These are phyloP conservation scores for Tribolium freemani DNA, from an alignment of 2,888 invertebrate species.

Conservation along the genomic window DNA sequence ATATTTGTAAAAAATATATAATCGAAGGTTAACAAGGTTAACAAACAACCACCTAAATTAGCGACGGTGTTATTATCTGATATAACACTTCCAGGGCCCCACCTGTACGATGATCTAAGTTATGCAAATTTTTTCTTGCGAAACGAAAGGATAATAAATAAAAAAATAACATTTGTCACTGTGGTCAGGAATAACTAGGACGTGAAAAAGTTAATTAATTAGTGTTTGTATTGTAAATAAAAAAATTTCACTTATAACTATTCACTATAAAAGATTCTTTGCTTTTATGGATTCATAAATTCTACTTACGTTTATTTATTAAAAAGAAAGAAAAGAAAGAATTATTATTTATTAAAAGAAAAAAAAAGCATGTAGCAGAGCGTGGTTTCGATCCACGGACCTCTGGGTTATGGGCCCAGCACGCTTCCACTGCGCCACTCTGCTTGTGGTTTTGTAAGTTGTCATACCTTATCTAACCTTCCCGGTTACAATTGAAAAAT, in stretches of 20 bases:
- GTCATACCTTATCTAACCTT: no score
- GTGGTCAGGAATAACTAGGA: background rate
- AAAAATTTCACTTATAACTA: no score
- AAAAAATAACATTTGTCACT: background rate
- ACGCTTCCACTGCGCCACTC: conserved; percentile 86
- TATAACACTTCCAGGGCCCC: conserved; percentile 1
- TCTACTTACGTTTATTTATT: no score
- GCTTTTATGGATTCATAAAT: no score
- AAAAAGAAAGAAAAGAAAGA: no score
- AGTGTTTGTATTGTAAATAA: background rate
- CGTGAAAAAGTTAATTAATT: background rate
- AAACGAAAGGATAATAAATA: background rate
- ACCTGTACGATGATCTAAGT: conserved; percentile 6
- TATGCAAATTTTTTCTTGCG: conserved; percentile 4
- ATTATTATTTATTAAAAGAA: no score
- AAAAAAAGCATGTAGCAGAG: conserved; percentile 74
- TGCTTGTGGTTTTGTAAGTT: conserved; percentile 66
- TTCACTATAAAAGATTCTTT: no score
- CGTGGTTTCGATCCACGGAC: conserved; percentile 93
- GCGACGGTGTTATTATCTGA: background rate
- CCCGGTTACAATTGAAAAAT: no score
- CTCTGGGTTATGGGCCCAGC: conserved; percentile 91
- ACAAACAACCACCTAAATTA: background rate
- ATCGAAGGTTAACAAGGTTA: background rate
- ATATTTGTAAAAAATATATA: background rate